Percentiles rank a stretch among this genome's conserved stretches.
Conservation (phyloP, 2,113 vertebrate species). For the human (Homo sapiens) region DNA sequence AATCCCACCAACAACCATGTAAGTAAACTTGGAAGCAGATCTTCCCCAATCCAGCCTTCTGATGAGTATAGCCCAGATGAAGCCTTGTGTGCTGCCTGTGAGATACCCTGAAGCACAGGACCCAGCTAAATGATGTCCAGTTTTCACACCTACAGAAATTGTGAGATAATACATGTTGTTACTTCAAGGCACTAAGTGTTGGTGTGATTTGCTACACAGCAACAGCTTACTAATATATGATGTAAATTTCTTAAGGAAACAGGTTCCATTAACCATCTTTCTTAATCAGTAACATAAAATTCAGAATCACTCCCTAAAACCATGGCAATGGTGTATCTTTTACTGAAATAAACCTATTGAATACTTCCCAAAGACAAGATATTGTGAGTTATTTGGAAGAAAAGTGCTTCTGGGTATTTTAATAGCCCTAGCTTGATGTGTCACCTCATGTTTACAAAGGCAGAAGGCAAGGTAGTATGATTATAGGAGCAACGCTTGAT, state of each 20-base stretch:
- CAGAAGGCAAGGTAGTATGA: rapidly evolving
- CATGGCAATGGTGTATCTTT: not conserved
- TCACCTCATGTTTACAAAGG: not conserved
- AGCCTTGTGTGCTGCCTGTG: too few species aligned
- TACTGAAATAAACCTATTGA: not conserved
- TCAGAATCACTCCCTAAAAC: not conserved
- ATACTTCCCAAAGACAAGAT: not conserved
- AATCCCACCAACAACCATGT: not conserved
- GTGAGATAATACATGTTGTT: too few species aligned
- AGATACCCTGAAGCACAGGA: not conserved
- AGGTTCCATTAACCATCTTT: not conserved
- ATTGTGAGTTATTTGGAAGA: not conserved
- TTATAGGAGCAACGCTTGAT: not conserved
- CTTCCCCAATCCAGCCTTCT: not conserved
- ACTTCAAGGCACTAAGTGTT: not conserved
- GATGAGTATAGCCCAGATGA: not conserved
- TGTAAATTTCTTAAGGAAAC: not conserved
- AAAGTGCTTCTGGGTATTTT: not conserved
- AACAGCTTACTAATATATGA: not conserved
- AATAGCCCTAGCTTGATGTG: not conserved
- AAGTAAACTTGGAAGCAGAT: not conserved
- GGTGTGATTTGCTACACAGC: not conserved
- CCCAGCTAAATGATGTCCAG: not conserved
- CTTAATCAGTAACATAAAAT: not conserved
- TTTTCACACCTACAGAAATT: not conserved